Evolutionary conservation across 1,140 invertebrate species (phyloP).

Genomic region (Periplaneta americana): DNA sequence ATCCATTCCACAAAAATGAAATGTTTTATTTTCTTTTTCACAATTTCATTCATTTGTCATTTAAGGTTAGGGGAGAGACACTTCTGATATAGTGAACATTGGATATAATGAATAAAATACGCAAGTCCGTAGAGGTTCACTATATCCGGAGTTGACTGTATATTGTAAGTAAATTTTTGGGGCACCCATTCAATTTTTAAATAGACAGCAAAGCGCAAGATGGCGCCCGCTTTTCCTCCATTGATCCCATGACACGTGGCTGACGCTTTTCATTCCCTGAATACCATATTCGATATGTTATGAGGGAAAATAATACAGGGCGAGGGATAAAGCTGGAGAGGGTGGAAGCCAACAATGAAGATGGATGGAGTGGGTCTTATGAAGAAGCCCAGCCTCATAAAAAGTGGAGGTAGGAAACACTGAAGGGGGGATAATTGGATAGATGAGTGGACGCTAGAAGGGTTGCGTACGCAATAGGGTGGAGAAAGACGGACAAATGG

Average conservation of each 20-base stretch:
- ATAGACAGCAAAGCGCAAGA: background rate
- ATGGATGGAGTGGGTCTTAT: background rate
- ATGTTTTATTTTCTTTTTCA: too few species aligned
- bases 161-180: too few species aligned
- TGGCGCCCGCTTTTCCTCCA: background rate
- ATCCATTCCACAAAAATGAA: too few species aligned
- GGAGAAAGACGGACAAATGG: background rate
- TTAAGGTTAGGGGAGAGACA: too few species aligned
- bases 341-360: background rate
- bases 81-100: too few species aligned
- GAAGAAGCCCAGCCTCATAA: background rate
- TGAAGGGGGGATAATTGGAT: background rate
- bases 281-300: background rate
- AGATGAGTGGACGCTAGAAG: background rate
- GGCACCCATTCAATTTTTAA: too few species aligned
- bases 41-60: too few species aligned
- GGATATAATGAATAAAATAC: too few species aligned
- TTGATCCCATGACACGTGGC: background rate
- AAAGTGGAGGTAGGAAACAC: background rate
- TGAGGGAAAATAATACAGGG: background rate
- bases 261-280: background rate
- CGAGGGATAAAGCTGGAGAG: background rate
- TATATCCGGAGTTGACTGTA: too few species aligned
- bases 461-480: background rate
- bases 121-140: too few species aligned